Conservation (phyloP, 2,888 invertebrate species). For the Prenolepis imparis region DNA sequence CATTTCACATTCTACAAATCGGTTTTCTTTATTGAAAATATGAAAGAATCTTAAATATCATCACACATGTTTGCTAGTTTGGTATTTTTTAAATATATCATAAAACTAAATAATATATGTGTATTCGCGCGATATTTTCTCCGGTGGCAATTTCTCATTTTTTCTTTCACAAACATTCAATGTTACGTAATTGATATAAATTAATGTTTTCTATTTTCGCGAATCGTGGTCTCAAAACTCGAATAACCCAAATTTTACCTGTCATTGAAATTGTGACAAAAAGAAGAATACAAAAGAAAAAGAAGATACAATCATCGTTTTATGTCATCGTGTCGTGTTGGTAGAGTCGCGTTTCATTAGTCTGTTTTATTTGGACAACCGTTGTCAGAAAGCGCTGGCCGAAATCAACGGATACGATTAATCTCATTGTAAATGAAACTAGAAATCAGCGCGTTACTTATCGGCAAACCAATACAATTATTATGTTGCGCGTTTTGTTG, state of each 20-base stretch:
- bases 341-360: slow-evolving; percentile 35
- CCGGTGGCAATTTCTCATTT: not conserved
- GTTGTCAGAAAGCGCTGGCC: slow-evolving; percentile 22
- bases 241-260: slow-evolving; percentile 16
- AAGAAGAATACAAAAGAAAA: slow-evolving; percentile 3
- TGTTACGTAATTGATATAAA: not conserved
- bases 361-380: not conserved
- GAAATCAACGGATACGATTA: slow-evolving; percentile 50
- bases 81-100: not conserved
- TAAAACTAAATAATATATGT: not conserved
- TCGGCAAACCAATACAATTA: slow-evolving; percentile 42
- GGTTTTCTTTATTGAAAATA: not conserved
- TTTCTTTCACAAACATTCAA: slow-evolving; percentile 6
- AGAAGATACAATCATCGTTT: slow-evolving; percentile 14
- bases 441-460: slow-evolving; percentile 47
- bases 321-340: slow-evolving; percentile 45
- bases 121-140: not conserved
- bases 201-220: not conserved
- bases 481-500: slow-evolving; percentile 23
- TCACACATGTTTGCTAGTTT: not conserved
- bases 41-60: not conserved
- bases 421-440: slow-evolving; percentile 53
- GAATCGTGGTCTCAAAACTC: slow-evolving; percentile 2
- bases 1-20: slow-evolving; percentile 1
- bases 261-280: not conserved